A percentile compares a stretch with the other conserved stretches of the same genome.
phyloP scores from a whole-genome alignment of 2,797 vertebrate genomes.

The Mareca penelope region DNA sequence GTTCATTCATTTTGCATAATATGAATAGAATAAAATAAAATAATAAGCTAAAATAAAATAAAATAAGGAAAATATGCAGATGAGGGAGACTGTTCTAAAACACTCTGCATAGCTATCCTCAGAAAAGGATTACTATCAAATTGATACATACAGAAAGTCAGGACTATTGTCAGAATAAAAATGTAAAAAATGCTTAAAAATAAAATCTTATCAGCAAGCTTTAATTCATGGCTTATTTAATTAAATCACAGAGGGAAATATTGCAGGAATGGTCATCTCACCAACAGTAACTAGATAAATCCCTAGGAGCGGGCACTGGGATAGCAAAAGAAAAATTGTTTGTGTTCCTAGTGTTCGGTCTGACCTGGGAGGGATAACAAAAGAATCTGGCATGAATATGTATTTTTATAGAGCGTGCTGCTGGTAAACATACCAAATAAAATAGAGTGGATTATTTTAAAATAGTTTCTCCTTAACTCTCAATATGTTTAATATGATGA shows the following conservation, averaged over 20 bases:
- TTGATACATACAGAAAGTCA: background rate
- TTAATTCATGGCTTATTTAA: conserved; percentile 66
- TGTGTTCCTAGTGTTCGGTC: conserved; percentile 60
- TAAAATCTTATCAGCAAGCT: conserved; percentile 37
- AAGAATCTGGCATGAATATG: conserved; percentile 60
- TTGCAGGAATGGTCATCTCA: conserved; percentile 38
- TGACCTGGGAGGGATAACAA: conserved; percentile 59
- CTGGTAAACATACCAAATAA: conserved; percentile 24
- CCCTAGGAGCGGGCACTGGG: background rate
- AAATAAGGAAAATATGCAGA: background rate
- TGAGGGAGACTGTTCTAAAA: background rate
- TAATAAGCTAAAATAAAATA: background rate
- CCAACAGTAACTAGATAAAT: conserved; percentile 21
- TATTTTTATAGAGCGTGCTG: conserved; percentile 60
- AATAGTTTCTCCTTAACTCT: conserved; percentile 60
- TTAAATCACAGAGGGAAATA: conserved; percentile 48
- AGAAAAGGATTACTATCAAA: background rate
- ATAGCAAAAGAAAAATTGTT: conserved; percentile 68
- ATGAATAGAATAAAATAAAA: background rate
- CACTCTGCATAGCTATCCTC: rapidly evolving
- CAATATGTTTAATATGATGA: conserved; percentile 36
- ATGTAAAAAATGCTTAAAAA: conserved; percentile 4
- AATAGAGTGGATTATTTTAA: conserved; percentile 44
- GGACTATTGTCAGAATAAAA: background rate
- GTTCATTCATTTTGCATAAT: background rate